Evolutionary conservation across 2,888 invertebrate genomes (phyloP), one percentile per base, ranked within the genome.

Genomic region (Gasteruption jaculator): DNA sequence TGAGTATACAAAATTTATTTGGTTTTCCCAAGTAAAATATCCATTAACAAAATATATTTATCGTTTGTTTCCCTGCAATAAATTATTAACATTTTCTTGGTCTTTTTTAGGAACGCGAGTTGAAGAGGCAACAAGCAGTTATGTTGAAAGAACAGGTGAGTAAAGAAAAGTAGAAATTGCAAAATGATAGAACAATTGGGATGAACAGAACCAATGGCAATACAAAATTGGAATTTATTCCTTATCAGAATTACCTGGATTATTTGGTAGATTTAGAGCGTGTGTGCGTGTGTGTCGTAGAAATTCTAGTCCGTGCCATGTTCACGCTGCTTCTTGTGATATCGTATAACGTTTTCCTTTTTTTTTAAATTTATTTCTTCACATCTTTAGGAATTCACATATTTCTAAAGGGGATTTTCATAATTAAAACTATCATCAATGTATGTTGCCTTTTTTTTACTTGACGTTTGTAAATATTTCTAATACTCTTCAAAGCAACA

Each of bases 111-210:
- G 92, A 93, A 71, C 81, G 90, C 68, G 92, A 93, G 74, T 73
- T 91, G 65, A 91, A 92, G 73, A 77, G 91, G 62, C 91, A 92
- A 67, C 91, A 92, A 68, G 85, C 89, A 36, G 84, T 89, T 52
- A 78, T 91, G 65, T 76, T 91, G 57, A 91, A 91, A 75, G 91
- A 92, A 75, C 92, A 92, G 87, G 91, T 91, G 78, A 76, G 76
- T 67, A 46, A 45, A 18, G 39, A 29, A 32, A 21, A 11, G 32
- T 43, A 32, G 32, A 35, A 19, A 35, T 41, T 30, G 24, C 16
- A 30, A 41, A 40, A 22, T 46, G 16, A 7, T 30, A 26, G 26
- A 26, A 26, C 26, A n/a, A n/a, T n/a, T n/a, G n/a, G n/a, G n/a
- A n/a, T n/a, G n/a, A n/a, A n/a, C n/a, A n/a, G n/a, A n/a, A n/a